phyloP scores from a whole-genome alignment of 2,113 vertebrate genomes.

The Ochotona curzoniae region DNA sequence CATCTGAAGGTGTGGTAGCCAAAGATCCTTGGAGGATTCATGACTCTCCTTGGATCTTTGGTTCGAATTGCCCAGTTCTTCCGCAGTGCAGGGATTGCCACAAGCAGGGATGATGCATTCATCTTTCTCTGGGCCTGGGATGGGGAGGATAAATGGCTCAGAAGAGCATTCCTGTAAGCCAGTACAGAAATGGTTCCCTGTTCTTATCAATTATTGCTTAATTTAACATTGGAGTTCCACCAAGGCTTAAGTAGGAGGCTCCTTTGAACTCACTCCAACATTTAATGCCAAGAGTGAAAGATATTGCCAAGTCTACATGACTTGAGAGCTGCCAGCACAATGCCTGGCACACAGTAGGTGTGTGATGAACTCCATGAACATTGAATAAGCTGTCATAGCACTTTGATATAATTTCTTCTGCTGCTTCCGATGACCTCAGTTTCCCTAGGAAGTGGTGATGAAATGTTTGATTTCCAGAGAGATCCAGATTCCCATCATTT shows the following conservation, averaged over 20 bases:
- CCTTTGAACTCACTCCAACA: constrained; percentile 57
- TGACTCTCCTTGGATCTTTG: not conserved
- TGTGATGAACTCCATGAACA: not conserved
- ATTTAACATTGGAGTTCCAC: constrained; percentile 53
- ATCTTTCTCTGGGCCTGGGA: not conserved
- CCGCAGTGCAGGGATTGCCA: not conserved
- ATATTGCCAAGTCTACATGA: not conserved
- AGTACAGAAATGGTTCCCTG: not conserved
- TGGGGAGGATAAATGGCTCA: not conserved
- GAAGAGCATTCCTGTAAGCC: constrained; percentile 1
- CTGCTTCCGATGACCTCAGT: not conserved
- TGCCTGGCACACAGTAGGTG: not conserved
- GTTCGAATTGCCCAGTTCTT: not conserved
- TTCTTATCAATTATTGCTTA: constrained; percentile 58
- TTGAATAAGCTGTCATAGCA: not conserved
- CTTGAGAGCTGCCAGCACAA: not conserved
- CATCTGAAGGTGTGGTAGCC: not conserved
- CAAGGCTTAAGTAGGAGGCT: not conserved
- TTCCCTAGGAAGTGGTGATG: not conserved
- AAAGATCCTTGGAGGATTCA: not conserved
- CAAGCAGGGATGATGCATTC: not conserved
- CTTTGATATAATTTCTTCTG: not conserved
- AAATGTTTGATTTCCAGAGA: not conserved
- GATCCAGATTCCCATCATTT: not conserved
- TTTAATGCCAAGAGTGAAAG: not conserved